Evolutionary conservation across 2,888 invertebrate species (phyloP).

Genomic region (Anoplius nigerrimus): DNA sequence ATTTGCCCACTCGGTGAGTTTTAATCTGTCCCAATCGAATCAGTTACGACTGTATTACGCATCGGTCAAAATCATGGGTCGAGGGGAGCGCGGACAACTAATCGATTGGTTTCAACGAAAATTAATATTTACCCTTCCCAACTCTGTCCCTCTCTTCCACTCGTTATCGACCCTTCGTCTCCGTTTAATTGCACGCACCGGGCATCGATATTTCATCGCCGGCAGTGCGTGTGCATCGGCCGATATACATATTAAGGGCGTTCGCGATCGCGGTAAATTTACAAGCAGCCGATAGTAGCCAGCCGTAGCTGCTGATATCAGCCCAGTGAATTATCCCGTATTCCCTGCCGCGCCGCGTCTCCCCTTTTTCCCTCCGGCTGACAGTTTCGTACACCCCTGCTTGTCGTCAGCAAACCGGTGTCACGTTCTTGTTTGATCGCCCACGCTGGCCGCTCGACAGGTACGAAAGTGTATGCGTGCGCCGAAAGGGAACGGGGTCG

Average conservation of each 20-base stretch:
- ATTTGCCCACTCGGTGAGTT: no score
- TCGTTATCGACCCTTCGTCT: no score
- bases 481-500: background rate
- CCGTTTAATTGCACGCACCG: no score
- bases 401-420: constrained; percentile 37
- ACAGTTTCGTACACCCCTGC: background rate
- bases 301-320: constrained; percentile 30
- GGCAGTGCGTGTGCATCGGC: constrained; percentile 11
- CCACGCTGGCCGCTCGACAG: constrained; percentile 12
- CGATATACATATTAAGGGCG: background rate
- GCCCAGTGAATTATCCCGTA: constrained; percentile 36
- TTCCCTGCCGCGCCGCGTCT: no score
- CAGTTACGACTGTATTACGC: no score
- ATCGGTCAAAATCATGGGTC: no score
- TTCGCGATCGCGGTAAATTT: constrained; percentile 22
- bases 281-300: constrained; percentile 28
- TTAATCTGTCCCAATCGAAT: no score
- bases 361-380: background rate
- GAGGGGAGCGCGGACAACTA: no score
- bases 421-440: constrained; percentile 40
- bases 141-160: no score
- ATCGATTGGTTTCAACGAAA: no score
- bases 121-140: no score
- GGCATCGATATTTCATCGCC: constrained; percentile 16
- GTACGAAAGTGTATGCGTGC: background rate